Evolutionary conservation across 37 sponge, comb jelly and placozoan species (phyloP).

Genomic region (Ianthella basta): DNA sequence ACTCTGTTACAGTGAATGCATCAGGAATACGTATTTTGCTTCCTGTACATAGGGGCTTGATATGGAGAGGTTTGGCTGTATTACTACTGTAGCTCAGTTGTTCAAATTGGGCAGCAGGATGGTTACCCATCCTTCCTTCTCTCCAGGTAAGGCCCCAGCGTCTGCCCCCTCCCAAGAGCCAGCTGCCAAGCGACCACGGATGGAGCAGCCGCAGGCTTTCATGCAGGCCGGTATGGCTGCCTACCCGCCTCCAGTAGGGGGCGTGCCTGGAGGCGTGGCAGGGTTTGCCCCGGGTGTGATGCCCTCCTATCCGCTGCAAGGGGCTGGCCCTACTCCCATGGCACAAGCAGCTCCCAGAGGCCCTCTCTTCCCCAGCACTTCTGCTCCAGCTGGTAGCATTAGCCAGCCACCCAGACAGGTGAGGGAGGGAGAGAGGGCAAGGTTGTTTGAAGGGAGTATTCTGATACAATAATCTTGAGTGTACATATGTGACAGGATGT

Average conservation of each 20-base stretch:
- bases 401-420: neutral
- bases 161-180: slow-evolving; percentile 10
- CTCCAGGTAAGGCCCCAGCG: slow-evolving; percentile 6
- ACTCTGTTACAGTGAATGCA: no score
- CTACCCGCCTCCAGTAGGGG: neutral
- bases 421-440: no score
- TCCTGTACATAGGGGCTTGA: no score
- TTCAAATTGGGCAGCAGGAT: neutral
- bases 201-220: slow-evolving; percentile 35
- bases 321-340: no score
- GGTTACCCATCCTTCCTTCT: neutral
- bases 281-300: neutral
- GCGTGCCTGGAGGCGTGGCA: neutral
- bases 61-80: no score
- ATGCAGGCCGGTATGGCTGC: slow-evolving; percentile 18
- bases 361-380: neutral
- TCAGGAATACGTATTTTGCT: no score
- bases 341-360: no score
- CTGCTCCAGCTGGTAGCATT: neutral
- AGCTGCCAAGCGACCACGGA: slow-evolving; percentile 29
- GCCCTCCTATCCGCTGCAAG: no score
- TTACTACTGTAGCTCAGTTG: no score
- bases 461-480: neutral
- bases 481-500: neutral
- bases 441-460: no score